Base-by-base conservation (phyloP, 2,888 invertebrate species). In the Myopa tessellatipennis region DNA sequence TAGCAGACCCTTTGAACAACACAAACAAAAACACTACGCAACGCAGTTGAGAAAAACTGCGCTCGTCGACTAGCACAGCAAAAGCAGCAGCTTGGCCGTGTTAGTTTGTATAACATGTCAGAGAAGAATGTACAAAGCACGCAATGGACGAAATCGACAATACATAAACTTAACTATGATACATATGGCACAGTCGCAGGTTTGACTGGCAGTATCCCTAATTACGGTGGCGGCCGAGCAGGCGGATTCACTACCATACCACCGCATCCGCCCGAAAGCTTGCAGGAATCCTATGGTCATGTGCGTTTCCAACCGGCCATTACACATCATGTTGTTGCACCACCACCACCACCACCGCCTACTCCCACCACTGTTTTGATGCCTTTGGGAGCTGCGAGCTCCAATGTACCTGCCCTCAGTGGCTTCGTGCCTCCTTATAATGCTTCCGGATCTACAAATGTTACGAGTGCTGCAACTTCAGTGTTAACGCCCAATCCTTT, bases 81-180 rank as follows among this genome's bases (percentile, higher is more conserved):
- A 78, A 45, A 75, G 74, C 74, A 74, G 69, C 40, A 52, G 55
- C 61, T 74, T 67, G 71, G 45, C 52, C 52, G 80, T 77, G 74
- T 77, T 67, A 77, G 76, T 70, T 77, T 76, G 79, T 81, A 82
- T 85, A 86, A 85, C 84, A 88, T 88, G 88, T 88, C 88, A 84
- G 88, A 88, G 63, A 88, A 88, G 87, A 88, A 88, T 86, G 87
- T 83, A 82, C 87, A 85, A 81, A 83, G 83, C 81, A 77, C 80
- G 82, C 88, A 88, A 83, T 88, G 88, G 88, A 83, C 85, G 84
- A 87, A 86, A 86, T 82, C 86, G 82, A 78, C 82, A 77, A 79
- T 82, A 79, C 82, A 68, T 71, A 79, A 74, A 61, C 74, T 36
- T 60, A 73, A 69, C 68, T 75, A 75, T 69, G 69, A 75, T 69